A percentile compares a stretch with the other conserved stretches of the same genome.
phyloP scores from a whole-genome alignment of 92 coral and sea anemone genomes.

The Galaxea fascicularis region DNA sequence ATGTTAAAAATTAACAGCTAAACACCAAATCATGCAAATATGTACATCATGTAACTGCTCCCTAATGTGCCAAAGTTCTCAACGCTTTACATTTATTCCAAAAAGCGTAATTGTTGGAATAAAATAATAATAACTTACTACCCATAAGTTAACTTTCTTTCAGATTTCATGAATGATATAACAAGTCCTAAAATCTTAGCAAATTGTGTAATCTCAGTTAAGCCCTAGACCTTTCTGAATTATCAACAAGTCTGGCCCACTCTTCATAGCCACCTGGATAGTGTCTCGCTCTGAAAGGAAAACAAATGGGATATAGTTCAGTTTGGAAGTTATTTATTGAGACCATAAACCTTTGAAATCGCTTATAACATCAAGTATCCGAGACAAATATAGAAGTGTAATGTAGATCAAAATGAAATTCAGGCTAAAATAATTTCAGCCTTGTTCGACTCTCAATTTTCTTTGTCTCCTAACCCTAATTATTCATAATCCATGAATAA shows the following conservation, averaged over 20 bases:
- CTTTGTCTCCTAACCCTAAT: too few species aligned
- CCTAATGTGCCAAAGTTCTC: background rate
- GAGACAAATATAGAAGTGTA: too few species aligned
- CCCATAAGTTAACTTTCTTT: background rate
- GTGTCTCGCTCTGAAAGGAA: constrained; percentile 74
- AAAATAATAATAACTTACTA: background rate
- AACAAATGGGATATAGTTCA: background rate
- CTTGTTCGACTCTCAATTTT: too few species aligned
- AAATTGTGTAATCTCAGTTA: background rate
- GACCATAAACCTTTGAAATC: background rate
- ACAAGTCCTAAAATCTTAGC: background rate
- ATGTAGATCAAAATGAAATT: too few species aligned
- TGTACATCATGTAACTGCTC: background rate
- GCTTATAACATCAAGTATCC: too few species aligned
- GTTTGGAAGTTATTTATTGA: background rate
- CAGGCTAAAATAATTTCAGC: too few species aligned
- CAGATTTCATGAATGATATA: background rate
- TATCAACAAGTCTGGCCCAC: constrained; percentile 60
- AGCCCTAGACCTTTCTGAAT: constrained; percentile 32
- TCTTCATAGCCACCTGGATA: constrained; percentile 90
- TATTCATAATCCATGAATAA: too few species aligned
- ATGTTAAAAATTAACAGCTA: background rate
- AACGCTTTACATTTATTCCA: background rate
- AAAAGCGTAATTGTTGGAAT: background rate
- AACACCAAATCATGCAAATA: background rate